Evolutionary conservation across 2,888 invertebrate genomes (phyloP).

Genomic region (Deilephila porcellus): DNA sequence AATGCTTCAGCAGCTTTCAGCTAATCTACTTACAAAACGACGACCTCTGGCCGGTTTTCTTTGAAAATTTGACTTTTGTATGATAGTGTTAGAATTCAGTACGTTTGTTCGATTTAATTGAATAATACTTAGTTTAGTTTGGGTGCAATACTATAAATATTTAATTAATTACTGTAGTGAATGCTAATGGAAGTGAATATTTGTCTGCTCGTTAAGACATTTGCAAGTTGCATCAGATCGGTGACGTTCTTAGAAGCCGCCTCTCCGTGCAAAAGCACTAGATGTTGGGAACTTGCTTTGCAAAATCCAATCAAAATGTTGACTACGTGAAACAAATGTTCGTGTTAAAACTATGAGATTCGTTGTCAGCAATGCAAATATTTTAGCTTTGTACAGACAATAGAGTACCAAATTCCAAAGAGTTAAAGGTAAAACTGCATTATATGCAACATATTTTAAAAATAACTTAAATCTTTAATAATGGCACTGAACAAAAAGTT

Average conservation of each 20-base stretch:
- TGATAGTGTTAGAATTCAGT: conserved; percentile 15
- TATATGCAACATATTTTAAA: conserved; percentile 81
- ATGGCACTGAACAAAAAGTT: conserved; percentile 80
- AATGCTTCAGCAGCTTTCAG: conserved; percentile 74
- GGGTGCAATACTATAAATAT: neutral
- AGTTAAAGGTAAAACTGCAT: conserved; percentile 69
- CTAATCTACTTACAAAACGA: conserved; percentile 55
- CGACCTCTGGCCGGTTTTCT: conserved; percentile 42
- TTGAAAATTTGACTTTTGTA: conserved; percentile 28
- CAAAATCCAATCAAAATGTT: conserved; percentile 65
- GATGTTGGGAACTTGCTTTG: conserved; percentile 68
- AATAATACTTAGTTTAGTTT: conserved; percentile 9
- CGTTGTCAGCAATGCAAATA: conserved; percentile 66
- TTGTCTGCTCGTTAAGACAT: neutral
- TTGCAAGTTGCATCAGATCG: conserved; percentile 16
- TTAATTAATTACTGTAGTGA: conserved; percentile 11
- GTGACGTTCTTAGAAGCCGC: conserved; percentile 29
- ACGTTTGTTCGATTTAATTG: conserved; percentile 6
- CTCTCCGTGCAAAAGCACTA: conserved; percentile 36
- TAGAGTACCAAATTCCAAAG: conserved; percentile 51
- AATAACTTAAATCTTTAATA: conserved; percentile 81
- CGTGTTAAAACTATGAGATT: conserved; percentile 71
- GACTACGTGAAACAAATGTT: conserved; percentile 55
- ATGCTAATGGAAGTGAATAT: neutral
- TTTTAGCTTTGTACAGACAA: conserved; percentile 57